Percentiles rank a stretch among this genome's conserved stretches.
These are phyloP conservation scores for Brassicogethes aeneus DNA, from an alignment of 2,888 invertebrate species.

Conservation along the genomic window DNA sequence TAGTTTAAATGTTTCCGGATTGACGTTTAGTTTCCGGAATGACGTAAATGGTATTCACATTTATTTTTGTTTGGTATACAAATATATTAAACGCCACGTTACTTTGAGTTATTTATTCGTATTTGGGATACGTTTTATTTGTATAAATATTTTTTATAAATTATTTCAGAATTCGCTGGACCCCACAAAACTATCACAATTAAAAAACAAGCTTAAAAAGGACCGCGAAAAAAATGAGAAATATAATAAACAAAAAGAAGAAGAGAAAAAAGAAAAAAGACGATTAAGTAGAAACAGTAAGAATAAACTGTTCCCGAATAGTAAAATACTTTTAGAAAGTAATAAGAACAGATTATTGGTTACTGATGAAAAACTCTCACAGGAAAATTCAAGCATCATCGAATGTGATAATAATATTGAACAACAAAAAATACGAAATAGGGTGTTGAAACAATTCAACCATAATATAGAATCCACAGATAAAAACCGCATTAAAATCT, in stretches of 20 bases:
- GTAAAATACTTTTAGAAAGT: not conserved
- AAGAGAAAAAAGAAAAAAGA: not conserved
- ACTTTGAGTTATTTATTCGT: not conserved
- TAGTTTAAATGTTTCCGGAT: not conserved
- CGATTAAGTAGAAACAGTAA: conserved; percentile 1
- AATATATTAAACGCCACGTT: not conserved
- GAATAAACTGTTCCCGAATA: not conserved
- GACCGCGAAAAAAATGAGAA: not conserved
- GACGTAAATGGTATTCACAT: not conserved
- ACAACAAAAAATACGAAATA: not conserved
- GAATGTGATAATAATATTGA: not conserved
- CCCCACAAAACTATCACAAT: not conserved
- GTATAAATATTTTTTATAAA: conserved; percentile 1
- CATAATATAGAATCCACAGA: not conserved
- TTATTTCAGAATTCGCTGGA: not conserved
- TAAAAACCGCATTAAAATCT: not conserved
- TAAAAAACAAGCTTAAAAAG: conserved; percentile 1
- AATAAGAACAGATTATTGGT: conserved; percentile 1
- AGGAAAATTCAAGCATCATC: not conserved
- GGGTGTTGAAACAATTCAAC: not conserved
- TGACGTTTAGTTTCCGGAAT: not conserved
- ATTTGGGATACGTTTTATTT: not conserved
- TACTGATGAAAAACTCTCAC: not conserved
- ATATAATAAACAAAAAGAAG: not conserved
- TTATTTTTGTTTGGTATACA: not conserved